Conservation (phyloP, 2,888 invertebrate species). For the Xestia rhomboidea region DNA sequence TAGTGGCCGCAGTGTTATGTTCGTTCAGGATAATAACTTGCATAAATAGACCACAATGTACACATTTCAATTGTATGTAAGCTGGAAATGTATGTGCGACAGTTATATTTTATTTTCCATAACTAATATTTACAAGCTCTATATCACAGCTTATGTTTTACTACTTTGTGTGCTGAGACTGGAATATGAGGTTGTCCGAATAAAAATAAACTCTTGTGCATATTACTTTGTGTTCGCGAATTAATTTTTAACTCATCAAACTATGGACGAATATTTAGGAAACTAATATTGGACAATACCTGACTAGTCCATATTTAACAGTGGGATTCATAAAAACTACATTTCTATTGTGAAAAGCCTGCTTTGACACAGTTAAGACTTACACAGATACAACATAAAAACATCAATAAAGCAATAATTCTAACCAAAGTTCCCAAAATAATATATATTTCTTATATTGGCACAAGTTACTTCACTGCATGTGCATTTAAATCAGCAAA, state of each 20-base stretch:
- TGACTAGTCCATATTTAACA: constrained; percentile 64
- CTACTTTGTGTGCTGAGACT: constrained; percentile 76
- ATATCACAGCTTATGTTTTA: constrained; percentile 89
- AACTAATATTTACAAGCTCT: constrained; percentile 86
- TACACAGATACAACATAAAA: constrained; percentile 53
- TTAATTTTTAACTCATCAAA: constrained; percentile 31
- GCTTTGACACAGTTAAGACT: constrained; percentile 42
- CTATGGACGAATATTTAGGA: constrained; percentile 39
- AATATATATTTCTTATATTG: constrained; percentile 48
- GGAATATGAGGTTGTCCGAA: constrained; percentile 54
- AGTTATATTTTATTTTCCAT: constrained; percentile 65
- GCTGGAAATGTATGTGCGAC: constrained; percentile 63
- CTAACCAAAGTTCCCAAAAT: constrained; percentile 58
- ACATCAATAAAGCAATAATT: constrained; percentile 55
- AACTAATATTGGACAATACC: constrained; percentile 57
- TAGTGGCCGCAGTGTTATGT: not conserved
- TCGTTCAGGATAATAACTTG: constrained; percentile 24
- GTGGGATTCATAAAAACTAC: constrained; percentile 31
- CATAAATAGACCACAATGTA: constrained; percentile 56
- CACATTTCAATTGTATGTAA: constrained; percentile 56
- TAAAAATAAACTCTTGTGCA: constrained; percentile 60
- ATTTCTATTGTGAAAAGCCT: constrained; percentile 49
- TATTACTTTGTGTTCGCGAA: constrained; percentile 31
- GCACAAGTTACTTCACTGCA: constrained; percentile 46
- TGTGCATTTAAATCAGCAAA: constrained; percentile 45